Evolutionary conservation across 2,888 invertebrate species (phyloP).

Genomic region (Pycnomerus fuliginosus): DNA sequence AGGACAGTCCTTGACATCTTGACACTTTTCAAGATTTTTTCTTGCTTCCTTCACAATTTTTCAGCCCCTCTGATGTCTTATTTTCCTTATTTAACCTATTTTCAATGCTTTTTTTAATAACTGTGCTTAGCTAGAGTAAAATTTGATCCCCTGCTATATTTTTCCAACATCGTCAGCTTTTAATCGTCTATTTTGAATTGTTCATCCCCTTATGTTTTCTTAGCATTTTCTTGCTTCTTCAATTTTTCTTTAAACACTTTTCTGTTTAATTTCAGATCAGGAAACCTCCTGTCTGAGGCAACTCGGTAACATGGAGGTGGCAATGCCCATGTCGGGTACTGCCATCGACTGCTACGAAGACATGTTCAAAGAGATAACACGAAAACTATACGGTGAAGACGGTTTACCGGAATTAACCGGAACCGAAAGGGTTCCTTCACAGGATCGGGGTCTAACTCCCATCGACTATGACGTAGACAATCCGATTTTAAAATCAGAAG

Average conservation of each 20-base stretch:
- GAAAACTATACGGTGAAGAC: slow-evolving; percentile 88
- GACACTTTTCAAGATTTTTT: no score
- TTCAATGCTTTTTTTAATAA: no score
- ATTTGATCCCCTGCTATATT: no score
- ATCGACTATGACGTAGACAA: slow-evolving; percentile 56
- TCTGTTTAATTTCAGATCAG: slow-evolving; percentile 15
- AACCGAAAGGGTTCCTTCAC: slow-evolving; percentile 43
- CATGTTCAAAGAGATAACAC: slow-evolving; percentile 89
- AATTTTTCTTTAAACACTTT: not conserved
- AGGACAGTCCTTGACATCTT: no score
- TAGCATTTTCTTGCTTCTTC: no score
- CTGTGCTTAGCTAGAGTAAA: no score
- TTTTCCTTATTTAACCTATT: no score
- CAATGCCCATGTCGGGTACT: slow-evolving; percentile 61
- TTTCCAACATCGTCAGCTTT: no score
- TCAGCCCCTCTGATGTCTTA: no score
- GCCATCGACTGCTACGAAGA: slow-evolving; percentile 75
- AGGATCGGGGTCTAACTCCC: slow-evolving; percentile 48
- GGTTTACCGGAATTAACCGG: slow-evolving; percentile 51
- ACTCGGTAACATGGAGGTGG: slow-evolving; percentile 49
- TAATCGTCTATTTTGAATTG: no score
- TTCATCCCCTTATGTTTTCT: no score
- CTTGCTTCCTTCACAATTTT: no score
- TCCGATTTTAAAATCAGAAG: slow-evolving; percentile 64
- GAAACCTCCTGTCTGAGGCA: slow-evolving; percentile 21